Conservation (phyloP, 2,888 invertebrate species). For the Ophioninae sp. region DNA sequence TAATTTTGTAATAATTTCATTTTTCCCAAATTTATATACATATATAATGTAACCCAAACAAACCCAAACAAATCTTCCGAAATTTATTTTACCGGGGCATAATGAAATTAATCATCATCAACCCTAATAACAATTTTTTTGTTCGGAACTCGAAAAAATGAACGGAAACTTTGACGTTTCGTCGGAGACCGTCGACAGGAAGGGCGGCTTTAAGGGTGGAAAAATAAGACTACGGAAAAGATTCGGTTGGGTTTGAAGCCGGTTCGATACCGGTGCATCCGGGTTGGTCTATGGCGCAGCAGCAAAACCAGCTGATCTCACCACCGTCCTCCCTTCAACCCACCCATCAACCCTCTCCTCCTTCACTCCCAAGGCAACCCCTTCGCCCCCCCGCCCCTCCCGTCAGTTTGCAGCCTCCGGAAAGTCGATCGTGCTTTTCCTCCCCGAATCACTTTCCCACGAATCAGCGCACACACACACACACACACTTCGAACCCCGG, state of each 20-base stretch:
- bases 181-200: background rate
- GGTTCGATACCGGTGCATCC: constrained; percentile 57
- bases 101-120: too few species aligned
- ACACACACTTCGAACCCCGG: background rate
- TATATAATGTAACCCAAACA: too few species aligned
- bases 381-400: constrained; percentile 8
- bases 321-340: constrained; percentile 39
- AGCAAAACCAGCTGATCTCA: constrained; percentile 57
- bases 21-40: too few species aligned
- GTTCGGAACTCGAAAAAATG: background rate
- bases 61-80: too few species aligned
- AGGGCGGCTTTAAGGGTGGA: background rate
- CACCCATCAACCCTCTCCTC: background rate
- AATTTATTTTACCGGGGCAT: too few species aligned
- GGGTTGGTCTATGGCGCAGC: constrained; percentile 42
- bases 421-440: constrained; percentile 56
- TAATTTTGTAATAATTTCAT: too few species aligned
- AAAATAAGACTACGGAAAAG: background rate
- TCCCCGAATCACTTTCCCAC: constrained; percentile 21
- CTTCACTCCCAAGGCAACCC: constrained; percentile 1
- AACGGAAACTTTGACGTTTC: background rate
- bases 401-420: constrained; percentile 56
- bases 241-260: constrained; percentile 30
- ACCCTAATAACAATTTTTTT: background rate
- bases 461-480: constrained; percentile 2